phyloP scores from a whole-genome alignment of 2,113 vertebrate species.

The Sinocyclocheilus rhinocerous region DNA sequence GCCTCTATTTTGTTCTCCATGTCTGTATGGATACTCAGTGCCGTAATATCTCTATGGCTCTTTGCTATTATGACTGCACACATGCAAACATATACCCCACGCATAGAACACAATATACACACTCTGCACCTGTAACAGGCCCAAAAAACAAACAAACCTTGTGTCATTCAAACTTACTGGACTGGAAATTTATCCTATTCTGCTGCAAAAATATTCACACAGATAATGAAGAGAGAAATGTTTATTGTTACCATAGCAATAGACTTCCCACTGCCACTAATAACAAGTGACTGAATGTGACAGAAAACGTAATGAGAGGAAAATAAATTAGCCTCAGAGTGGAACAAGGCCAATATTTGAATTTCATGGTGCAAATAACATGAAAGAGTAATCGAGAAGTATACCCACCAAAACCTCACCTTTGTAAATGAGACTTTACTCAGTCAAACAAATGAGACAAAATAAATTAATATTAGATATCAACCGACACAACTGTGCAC shows the following conservation, averaged over 20 bases:
- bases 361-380: constrained; percentile 12
- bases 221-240: constrained; percentile 1
- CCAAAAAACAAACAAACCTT: background rate
- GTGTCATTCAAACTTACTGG: background rate
- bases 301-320: background rate
- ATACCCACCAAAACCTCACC: background rate
- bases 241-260: constrained; percentile 67
- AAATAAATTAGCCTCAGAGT: constrained; percentile 1
- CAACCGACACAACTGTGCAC: background rate
- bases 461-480: background rate
- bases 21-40: constrained; percentile 42
- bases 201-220: background rate
- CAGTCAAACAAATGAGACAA: background rate
- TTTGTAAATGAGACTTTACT: background rate
- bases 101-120: constrained; percentile 27
- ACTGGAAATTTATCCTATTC: background rate
- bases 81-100: background rate
- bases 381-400: background rate
- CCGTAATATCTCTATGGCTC: constrained; percentile 44
- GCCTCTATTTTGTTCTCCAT: background rate
- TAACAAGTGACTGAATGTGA: constrained; percentile 7
- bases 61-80: constrained; percentile 59
- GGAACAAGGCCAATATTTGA: background rate
- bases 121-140: background rate
- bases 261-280: constrained; percentile 38